phyloP scores from a whole-genome alignment of 2,888 invertebrate species.

The Ditylenchus weischeri region DNA sequence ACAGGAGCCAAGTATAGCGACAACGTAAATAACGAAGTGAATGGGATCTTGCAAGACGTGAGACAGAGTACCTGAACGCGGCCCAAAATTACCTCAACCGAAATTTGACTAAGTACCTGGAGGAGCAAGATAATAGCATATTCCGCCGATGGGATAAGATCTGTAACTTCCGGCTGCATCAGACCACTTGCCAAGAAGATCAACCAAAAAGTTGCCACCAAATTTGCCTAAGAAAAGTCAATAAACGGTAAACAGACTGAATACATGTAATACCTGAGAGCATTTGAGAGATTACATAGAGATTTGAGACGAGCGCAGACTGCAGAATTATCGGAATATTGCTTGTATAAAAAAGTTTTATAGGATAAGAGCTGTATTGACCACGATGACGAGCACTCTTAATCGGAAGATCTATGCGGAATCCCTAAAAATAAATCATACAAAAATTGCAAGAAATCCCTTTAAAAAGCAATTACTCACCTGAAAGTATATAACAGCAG shows the following conservation, averaged over 20 bases:
- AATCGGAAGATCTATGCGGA: slow-evolving; percentile 97
- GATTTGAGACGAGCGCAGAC: slow-evolving; percentile 94
- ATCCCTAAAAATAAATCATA: slow-evolving; percentile 70
- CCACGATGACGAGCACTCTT: slow-evolving; percentile 98
- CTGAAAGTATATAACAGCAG: slow-evolving; percentile 98
- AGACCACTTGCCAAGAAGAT: slow-evolving; percentile 94
- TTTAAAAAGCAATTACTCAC: slow-evolving; percentile 28
- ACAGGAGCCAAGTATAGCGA: slow-evolving; percentile 98
- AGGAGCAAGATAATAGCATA: slow-evolving; percentile 97
- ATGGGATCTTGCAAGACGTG: slow-evolving; percentile 74
- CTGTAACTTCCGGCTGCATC: slow-evolving; percentile 86
- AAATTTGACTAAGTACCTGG: no score
- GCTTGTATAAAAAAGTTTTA: slow-evolving; percentile 98
- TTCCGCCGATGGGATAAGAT: slow-evolving; percentile 92
- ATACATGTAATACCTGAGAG: slow-evolving; percentile 76
- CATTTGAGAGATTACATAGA: slow-evolving; percentile 99
- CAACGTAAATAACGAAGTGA: slow-evolving; percentile 89
- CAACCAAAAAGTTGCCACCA: slow-evolving; percentile 91
- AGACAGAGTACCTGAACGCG: not conserved
- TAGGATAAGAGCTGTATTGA: slow-evolving; percentile 97
- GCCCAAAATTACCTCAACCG: no score
- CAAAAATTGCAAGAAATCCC: not conserved
- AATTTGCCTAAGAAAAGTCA: no score
- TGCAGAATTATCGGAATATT: slow-evolving; percentile 99
- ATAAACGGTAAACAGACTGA: slow-evolving; percentile 62